These are phyloP conservation scores for Beroe forskalii DNA, from an alignment of 37 sponge, comb jelly and placozoan species.

Conservation along the genomic window DNA sequence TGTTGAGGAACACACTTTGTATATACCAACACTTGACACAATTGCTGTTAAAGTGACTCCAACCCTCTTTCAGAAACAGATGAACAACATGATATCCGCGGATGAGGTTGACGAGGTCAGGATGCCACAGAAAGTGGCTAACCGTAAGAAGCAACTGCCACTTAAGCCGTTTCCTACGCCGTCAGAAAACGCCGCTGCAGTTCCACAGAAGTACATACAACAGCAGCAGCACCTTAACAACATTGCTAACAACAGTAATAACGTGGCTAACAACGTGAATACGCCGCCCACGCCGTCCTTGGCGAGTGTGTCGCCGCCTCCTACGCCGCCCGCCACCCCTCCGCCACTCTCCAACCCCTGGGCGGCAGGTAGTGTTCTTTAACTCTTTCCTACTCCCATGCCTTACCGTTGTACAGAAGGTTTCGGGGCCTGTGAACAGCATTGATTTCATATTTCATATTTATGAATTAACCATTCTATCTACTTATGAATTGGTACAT, in stretches of 20 bases:
- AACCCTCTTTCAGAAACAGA: constrained; percentile 31
- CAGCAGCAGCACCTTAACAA: too few relatives aligned
- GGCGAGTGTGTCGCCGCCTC: constrained; percentile 8
- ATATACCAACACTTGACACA: too few relatives aligned
- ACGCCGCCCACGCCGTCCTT: constrained; percentile 26
- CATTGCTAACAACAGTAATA: not conserved
- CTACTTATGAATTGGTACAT: too few relatives aligned
- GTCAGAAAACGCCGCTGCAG: not conserved
- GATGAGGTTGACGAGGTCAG: constrained; percentile 22
- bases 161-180: constrained; percentile 42
- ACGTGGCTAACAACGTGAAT: not conserved
- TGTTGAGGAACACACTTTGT: too few relatives aligned
- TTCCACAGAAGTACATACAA: not conserved
- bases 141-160: constrained; percentile 33
- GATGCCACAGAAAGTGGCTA: constrained; percentile 21
- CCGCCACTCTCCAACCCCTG: not conserved
- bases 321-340: constrained; percentile 8
- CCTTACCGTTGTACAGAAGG: too few relatives aligned
- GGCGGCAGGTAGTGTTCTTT: not conserved
- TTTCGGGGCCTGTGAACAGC: too few relatives aligned
- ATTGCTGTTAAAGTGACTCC: too few relatives aligned
- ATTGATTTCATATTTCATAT: too few relatives aligned
- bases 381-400: too few relatives aligned
- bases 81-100: constrained; percentile 30
- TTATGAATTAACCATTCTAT: too few relatives aligned